Conservation (phyloP, 2,797 vertebrate genomes). For the Melanotaenia trifasciata region DNA sequence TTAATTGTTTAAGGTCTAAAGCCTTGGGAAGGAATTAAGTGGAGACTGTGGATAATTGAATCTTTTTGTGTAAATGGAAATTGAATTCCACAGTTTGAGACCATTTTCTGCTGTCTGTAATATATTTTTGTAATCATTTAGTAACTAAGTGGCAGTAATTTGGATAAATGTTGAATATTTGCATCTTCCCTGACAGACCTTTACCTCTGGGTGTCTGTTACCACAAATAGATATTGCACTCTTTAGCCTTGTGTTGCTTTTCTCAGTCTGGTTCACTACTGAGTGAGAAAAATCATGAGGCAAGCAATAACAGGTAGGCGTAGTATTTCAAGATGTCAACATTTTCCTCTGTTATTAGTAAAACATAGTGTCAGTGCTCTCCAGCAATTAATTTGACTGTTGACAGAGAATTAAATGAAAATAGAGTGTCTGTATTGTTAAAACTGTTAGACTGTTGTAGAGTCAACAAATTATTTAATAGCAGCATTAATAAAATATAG, state of each 20-base stretch:
- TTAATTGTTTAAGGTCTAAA: slow-evolving; percentile 48
- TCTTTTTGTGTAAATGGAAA: slow-evolving; percentile 75
- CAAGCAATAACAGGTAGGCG: slow-evolving; percentile 2
- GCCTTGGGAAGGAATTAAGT: neutral
- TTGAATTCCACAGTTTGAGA: slow-evolving; percentile 57
- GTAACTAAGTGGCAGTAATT: slow-evolving; percentile 67
- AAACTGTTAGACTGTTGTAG: slow-evolving; percentile 17
- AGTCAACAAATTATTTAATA: slow-evolving; percentile 39
- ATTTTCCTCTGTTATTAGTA: slow-evolving; percentile 35
- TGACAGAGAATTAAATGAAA: slow-evolving; percentile 9
- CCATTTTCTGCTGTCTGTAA: slow-evolving; percentile 51
- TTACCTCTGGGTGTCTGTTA: slow-evolving; percentile 38
- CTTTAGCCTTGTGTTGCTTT: slow-evolving; percentile 22
- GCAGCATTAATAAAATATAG: slow-evolving; percentile 17
- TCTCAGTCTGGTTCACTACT: neutral
- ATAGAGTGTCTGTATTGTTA: slow-evolving; percentile 6
- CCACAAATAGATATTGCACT: slow-evolving; percentile 18
- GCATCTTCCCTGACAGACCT: slow-evolving; percentile 33
- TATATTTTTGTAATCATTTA: slow-evolving; percentile 62
- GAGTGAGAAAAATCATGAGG: neutral
- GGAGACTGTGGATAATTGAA: slow-evolving; percentile 71
- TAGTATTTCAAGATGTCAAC: slow-evolving; percentile 27
- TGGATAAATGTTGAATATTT: slow-evolving; percentile 33
- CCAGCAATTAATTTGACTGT: slow-evolving; percentile 30
- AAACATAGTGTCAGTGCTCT: slow-evolving; percentile 9